These are phyloP conservation scores for Falco rusticolus DNA, from an alignment of 2,797 vertebrate species.

Conservation along the genomic window DNA sequence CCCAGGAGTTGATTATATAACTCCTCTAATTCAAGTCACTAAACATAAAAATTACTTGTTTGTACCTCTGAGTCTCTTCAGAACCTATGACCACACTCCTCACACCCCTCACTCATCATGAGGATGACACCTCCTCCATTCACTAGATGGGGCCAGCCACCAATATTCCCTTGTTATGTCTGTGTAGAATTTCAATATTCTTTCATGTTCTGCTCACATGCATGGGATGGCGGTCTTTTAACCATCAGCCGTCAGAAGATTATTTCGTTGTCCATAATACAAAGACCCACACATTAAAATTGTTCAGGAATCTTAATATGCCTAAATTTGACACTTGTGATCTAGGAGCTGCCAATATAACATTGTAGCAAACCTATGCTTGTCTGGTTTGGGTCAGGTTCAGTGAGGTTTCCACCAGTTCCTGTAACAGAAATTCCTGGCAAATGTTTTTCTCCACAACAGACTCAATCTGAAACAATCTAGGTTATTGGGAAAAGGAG, in stretches of 20 bases:
- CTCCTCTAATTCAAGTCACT: background rate
- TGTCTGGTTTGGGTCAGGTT: background rate
- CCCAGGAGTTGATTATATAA: background rate
- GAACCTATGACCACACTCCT: background rate
- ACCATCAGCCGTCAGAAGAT: background rate
- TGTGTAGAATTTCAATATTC: background rate
- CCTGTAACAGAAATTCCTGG: background rate
- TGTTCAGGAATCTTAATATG: background rate
- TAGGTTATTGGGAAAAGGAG: constrained; percentile 15
- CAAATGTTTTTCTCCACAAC: background rate
- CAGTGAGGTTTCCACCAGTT: background rate
- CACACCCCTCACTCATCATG: background rate
- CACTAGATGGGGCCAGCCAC: background rate
- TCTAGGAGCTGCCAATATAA: background rate
- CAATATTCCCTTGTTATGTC: fast-evolving
- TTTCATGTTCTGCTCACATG: background rate
- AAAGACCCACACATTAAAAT: background rate
- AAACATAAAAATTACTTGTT: background rate
- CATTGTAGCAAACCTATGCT: background rate
- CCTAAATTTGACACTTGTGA: background rate
- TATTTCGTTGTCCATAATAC: background rate
- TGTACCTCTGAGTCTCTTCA: background rate
- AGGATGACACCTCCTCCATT: background rate
- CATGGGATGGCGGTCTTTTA: background rate
- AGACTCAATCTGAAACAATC: background rate